Evolutionary conservation across 1,140 invertebrate species (phyloP).

Genomic region (Antheraea pernyi): DNA sequence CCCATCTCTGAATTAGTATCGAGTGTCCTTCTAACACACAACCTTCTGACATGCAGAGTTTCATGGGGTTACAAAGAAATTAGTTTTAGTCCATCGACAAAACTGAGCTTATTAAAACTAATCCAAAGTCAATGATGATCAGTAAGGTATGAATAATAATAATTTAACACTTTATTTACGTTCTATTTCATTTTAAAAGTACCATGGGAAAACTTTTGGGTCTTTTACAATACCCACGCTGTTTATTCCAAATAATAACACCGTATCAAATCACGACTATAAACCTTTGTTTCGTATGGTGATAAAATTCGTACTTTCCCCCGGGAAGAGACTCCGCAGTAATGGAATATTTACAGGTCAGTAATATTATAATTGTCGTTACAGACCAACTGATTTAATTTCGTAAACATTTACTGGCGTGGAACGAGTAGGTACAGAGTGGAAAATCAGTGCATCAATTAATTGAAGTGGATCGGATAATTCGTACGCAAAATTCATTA

Average conservation of each 20-base stretch:
- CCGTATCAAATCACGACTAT: no score
- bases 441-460: neutral
- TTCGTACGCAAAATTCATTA: neutral
- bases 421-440: neutral
- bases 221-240: no score
- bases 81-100: no score
- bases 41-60: neutral
- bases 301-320: neutral
- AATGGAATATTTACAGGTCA: neutral
- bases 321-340: neutral
- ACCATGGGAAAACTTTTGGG: no score
- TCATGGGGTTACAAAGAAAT: neutral
- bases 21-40: neutral
- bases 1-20: neutral
- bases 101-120: no score
- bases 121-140: no score
- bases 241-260: no score
- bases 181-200: no score
- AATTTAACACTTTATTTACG: no score
- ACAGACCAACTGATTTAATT: neutral
- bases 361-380: neutral
- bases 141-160: no score
- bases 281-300: neutral
- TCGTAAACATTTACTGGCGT: neutral
- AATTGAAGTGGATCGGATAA: neutral